Conservation (phyloP, 2,113 vertebrate genomes). For the Ageneiosus marmoratus region DNA sequence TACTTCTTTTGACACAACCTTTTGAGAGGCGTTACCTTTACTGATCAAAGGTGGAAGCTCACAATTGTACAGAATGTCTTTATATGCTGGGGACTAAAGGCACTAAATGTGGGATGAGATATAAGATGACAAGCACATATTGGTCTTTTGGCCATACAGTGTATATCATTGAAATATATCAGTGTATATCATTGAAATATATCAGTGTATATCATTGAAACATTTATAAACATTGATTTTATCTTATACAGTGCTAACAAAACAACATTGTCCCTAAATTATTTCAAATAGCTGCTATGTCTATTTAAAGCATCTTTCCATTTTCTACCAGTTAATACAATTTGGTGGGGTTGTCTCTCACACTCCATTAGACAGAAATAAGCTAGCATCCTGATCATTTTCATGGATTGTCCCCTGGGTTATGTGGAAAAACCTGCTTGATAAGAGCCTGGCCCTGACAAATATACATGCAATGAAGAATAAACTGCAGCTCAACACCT, state of each 20-base stretch:
- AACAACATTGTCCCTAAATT: neutral
- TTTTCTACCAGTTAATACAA: neutral
- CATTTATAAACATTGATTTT: no score
- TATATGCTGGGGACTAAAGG: no score
- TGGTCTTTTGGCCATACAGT: neutral
- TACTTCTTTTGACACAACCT: neutral
- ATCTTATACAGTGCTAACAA: neutral
- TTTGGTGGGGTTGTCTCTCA: neutral
- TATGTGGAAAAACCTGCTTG: constrained; percentile 2
- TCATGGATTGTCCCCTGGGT: neutral
- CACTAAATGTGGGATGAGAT: neutral
- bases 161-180: no score
- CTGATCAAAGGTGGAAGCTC: no score
- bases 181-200: no score
- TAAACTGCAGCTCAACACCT: constrained; percentile 60
- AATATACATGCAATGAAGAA: constrained; percentile 48
- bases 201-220: no score
- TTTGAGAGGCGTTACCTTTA: neutral
- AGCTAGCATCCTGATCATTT: neutral
- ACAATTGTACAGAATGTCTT: no score
- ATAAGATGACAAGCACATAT: neutral
- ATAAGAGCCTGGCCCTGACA: constrained; percentile 45
- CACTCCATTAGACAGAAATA: neutral
- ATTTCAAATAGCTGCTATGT: neutral
- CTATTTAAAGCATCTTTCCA: neutral